Evolutionary conservation across 2,113 vertebrate genomes (phyloP), one percentile per base, ranked within the genome.

Genomic region (Neopipo cinnamomea): DNA sequence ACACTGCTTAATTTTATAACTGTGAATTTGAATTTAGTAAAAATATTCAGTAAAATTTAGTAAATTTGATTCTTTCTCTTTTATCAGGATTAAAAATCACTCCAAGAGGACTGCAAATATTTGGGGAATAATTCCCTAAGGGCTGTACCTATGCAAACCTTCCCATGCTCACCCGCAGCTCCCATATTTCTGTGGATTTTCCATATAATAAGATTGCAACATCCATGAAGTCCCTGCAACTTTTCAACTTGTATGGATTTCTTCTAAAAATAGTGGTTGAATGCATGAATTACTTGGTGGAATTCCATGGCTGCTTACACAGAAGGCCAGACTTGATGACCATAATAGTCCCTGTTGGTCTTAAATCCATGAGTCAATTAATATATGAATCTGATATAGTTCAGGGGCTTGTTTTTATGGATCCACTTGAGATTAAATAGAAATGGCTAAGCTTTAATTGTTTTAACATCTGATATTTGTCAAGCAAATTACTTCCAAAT

Each of bases 401-500:
- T 87, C 70, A 56, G 46, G 81, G 61, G 37, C 55, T 82, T 90
- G 55, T 95, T 95, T 95, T 90, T 91, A 58, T 71, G 70, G 88
- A 82, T 92, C 33, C 88, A 78, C 88, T 91, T 53, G 88, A 95
- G 88, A 85, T 90, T 85, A 67, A 93, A 79, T 67, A 82, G 14
- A 85, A 93, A 92, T 31, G n/a, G 78, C 72, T 77, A 71, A 78
- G 74, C 70, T 88, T 91, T 90, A 93, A 88, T 95, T 94, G 72
- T 92, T 95, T 85, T 67, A 93, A 82, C 96, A 85, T 95, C 93
- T 95, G 94, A 95, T 92, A 95, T 95, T 95, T 92, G 82, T 95
- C 88, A 92, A 85, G 94, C 52, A 82, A 95, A 92, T 91, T 53
- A 79, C 81, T 85, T 74, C 70, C 24, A 59, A 91, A 90, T 67